Evolutionary conservation across 2,113 vertebrate genomes (phyloP).

Genomic region (Stigmatopora argus): DNA sequence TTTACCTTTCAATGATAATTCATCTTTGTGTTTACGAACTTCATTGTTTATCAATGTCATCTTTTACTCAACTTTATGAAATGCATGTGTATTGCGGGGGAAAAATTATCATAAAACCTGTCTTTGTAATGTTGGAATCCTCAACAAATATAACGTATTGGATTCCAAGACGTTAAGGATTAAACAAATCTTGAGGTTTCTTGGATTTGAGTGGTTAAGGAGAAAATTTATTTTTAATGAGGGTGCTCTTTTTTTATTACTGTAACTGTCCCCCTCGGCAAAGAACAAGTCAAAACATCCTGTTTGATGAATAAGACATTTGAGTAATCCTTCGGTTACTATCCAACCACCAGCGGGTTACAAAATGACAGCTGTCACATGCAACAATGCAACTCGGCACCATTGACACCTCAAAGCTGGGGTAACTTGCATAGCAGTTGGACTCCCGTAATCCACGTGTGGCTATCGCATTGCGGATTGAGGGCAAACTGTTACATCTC

Average conservation of each 20-base stretch:
- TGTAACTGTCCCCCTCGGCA: constrained; percentile 39
- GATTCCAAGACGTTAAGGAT: background rate
- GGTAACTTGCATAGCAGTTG: constrained; percentile 34
- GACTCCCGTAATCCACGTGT: constrained; percentile 24
- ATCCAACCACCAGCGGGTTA: constrained; percentile 34
- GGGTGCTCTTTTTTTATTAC: constrained; percentile 5
- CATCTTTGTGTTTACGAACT: background rate
- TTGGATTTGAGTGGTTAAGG: constrained; percentile 3
- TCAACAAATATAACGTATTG: background rate
- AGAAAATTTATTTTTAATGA: constrained; percentile 5
- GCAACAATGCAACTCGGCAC: constrained; percentile 22
- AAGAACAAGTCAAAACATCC: constrained; percentile 23
- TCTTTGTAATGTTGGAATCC: no score
- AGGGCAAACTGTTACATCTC: constrained; percentile 21
- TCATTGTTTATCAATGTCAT: background rate
- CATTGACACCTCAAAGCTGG: constrained; percentile 20
- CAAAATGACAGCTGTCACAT: constrained; percentile 31
- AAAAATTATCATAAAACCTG: no score
- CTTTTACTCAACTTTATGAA: background rate
- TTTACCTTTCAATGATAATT: background rate
- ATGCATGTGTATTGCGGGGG: background rate
- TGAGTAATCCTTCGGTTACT: constrained; percentile 49
- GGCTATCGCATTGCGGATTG: constrained; percentile 41
- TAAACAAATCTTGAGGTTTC: background rate
- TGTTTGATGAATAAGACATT: constrained; percentile 16